Conservation (phyloP, 2,113 vertebrate genomes). For the Callipepla californica region DNA sequence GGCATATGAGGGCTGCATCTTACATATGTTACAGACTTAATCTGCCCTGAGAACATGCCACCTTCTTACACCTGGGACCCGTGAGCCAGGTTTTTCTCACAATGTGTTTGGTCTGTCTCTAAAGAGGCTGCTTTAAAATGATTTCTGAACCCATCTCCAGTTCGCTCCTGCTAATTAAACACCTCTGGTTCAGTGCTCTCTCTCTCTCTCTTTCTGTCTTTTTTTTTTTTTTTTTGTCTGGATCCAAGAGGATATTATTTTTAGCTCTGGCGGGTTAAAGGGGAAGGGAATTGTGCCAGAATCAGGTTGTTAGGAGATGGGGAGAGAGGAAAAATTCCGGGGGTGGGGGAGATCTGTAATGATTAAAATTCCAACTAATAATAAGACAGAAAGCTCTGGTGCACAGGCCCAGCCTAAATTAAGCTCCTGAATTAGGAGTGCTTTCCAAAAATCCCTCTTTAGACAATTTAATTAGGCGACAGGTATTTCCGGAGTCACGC, state of each 20-base stretch:
- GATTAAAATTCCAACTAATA: conserved; percentile 71
- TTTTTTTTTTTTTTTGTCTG: not conserved
- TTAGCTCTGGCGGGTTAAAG: conserved; percentile 79
- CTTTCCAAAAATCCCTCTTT: conserved; percentile 58
- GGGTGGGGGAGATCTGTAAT: conserved; percentile 26
- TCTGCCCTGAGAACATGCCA: not conserved
- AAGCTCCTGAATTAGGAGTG: conserved; percentile 51
- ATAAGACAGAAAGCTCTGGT: conserved; percentile 47
- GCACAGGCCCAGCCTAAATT: conserved; percentile 24
- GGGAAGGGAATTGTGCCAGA: conserved; percentile 76
- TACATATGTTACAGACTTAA: not conserved
- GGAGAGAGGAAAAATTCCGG: conserved; percentile 59
- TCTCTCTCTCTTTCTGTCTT: accelerated
- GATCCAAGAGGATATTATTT: conserved; percentile 77
- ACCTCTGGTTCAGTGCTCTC: conserved; percentile 60
- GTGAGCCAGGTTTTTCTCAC: conserved; percentile 27
- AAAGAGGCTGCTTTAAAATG: conserved; percentile 63
- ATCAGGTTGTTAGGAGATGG: conserved; percentile 73
- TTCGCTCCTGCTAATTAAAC: conserved; percentile 78
- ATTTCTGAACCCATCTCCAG: conserved; percentile 66
- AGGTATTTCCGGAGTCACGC: conserved; percentile 55
- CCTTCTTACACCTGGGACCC: not conserved
- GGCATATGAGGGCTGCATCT: not conserved
- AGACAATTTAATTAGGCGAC: conserved; percentile 62
- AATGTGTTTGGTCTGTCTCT: conserved; percentile 29